Evolutionary conservation across 2,888 invertebrate species (phyloP).

Genomic region (Eremobia ochroleuca): DNA sequence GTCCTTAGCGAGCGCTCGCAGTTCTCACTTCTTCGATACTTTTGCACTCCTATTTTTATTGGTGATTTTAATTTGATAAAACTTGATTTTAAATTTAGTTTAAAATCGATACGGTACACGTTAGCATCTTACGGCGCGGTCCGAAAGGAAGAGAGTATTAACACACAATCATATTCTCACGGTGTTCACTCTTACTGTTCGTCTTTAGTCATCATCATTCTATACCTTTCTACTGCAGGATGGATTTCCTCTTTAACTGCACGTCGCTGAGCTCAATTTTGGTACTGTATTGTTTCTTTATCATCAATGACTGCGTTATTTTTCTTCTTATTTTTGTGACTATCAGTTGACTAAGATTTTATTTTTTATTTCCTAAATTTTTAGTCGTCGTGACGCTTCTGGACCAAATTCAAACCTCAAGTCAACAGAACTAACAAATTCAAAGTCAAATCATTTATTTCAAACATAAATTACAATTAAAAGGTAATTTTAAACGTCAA

Average conservation of each 20-base stretch:
- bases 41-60: slow-evolving; percentile 6
- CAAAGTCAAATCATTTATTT: no score
- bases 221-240: not conserved
- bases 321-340: no score
- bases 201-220: not conserved
- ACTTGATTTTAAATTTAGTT: not conserved
- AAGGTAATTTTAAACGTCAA: not conserved
- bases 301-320: not conserved
- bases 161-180: not conserved
- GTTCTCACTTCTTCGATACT: not conserved
- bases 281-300: not conserved
- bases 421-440: not conserved
- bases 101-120: not conserved
- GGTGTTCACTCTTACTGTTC: not conserved
- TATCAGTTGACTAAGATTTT: no score
- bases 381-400: no score
- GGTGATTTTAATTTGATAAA: not conserved
- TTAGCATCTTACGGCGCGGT: slow-evolving; percentile 1
- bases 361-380: no score
- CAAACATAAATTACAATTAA: no score
- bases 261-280: not conserved
- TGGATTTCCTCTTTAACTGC: not conserved
- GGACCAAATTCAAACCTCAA: not conserved
- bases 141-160: no score
- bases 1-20: no score